phyloP scores from a whole-genome alignment of 2,797 vertebrate species.

The Momotus momota region DNA sequence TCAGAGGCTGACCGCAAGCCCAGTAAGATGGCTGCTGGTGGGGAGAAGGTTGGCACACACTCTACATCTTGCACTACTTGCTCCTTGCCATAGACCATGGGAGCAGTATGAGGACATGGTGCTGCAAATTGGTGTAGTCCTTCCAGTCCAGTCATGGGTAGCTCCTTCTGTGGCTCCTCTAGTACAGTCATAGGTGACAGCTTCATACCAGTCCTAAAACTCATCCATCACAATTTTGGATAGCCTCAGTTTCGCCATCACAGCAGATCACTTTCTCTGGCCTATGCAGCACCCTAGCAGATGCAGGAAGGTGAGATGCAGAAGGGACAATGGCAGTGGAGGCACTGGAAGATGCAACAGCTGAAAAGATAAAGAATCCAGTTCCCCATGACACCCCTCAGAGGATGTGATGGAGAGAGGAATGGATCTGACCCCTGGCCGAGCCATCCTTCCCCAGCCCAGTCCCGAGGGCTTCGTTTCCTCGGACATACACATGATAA shows the following conservation, averaged over 20 bases:
- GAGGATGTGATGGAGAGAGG: background rate
- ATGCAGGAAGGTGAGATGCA: no score
- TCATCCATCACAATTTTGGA: rapidly evolving
- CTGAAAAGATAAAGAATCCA: background rate
- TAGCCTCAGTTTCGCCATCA: background rate
- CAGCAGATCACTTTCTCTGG: background rate
- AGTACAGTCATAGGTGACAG: background rate
- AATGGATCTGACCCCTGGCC: rapidly evolving
- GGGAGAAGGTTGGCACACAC: background rate
- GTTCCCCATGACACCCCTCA: background rate
- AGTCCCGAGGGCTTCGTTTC: rapidly evolving
- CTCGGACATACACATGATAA: rapidly evolving
- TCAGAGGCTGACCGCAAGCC: no score
- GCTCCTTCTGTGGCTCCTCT: background rate
- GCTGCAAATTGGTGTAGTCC: rapidly evolving
- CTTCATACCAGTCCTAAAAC: background rate
- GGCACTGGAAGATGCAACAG: background rate
- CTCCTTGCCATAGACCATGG: rapidly evolving
- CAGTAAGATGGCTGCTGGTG: no score
- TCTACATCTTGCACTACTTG: background rate
- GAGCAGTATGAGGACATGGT: rapidly evolving
- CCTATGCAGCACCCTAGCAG: background rate
- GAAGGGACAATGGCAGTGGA: background rate
- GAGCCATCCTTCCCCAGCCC: background rate
- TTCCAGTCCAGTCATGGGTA: background rate